Percentiles rank a stretch among this genome's conserved stretches.
phyloP scores from a whole-genome alignment of 2,888 invertebrate species.

The Lithophane leautieri region DNA sequence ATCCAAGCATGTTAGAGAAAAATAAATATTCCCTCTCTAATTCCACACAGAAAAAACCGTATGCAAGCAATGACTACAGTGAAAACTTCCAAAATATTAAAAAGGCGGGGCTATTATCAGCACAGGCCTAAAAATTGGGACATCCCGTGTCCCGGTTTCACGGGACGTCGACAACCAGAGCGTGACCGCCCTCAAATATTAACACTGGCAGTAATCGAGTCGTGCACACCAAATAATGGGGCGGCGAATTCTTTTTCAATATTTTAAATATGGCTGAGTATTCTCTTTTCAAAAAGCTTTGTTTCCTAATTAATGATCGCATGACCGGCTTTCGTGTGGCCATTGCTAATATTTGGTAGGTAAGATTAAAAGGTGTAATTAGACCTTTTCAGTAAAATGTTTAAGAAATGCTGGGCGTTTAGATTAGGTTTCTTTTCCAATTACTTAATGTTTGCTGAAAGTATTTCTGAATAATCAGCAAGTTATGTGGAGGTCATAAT shows the following conservation, averaged over 20 bases:
- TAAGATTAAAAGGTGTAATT: constrained; percentile 35
- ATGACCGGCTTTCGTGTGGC: constrained; percentile 43
- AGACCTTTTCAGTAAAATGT: constrained; percentile 21
- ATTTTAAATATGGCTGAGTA: constrained; percentile 16
- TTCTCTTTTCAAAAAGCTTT: constrained; percentile 36
- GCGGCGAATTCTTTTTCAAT: constrained; percentile 11
- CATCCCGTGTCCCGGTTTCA: constrained; percentile 44
- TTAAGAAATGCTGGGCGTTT: background rate
- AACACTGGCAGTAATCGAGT: constrained; percentile 50
- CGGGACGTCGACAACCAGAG: constrained; percentile 43
- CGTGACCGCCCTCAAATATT: constrained; percentile 53
- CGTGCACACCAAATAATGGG: constrained; percentile 36
- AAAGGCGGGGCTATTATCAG: constrained; percentile 34
- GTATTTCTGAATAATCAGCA: background rate
- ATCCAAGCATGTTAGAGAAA: too few relatives aligned
- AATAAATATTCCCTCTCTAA: constrained; percentile 5
- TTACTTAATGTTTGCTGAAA: background rate
- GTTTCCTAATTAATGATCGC: constrained; percentile 31
- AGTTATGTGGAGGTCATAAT: background rate
- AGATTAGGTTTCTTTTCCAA: constrained; percentile 14
- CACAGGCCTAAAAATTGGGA: constrained; percentile 41
- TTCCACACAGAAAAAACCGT: background rate
- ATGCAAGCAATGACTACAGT: constrained; percentile 11
- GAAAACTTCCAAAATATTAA: constrained; percentile 38
- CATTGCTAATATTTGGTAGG: constrained; percentile 17